Evolutionary conservation across 2,797 vertebrate genomes (phyloP).

Genomic region (Cottoperca gobio): DNA sequence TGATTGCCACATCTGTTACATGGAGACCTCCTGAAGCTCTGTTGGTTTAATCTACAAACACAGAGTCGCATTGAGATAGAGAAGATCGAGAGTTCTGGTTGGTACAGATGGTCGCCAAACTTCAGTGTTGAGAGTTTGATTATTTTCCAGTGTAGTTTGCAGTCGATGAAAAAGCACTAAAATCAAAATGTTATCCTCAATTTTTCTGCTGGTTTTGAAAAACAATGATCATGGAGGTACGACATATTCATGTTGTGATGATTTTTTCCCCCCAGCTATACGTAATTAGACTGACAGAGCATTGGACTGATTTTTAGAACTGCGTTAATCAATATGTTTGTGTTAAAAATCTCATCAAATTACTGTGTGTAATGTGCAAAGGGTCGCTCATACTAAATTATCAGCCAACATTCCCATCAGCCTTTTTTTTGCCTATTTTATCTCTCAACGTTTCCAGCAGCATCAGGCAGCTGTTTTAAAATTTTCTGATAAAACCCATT

Average conservation of each 20-base stretch:
- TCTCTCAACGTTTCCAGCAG: no score
- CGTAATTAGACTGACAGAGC: no score
- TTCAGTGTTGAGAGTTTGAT: not conserved
- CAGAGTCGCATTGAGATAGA: not conserved
- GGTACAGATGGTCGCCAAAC: not conserved
- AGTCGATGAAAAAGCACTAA: not conserved
- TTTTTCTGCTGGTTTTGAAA: no score
- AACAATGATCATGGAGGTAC: not conserved
- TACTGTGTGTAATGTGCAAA: no score
- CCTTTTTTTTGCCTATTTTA: no score
- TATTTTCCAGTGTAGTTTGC: not conserved
- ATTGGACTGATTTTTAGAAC: no score
- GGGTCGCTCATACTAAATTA: no score
- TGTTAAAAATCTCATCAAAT: no score
- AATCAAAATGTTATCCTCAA: not conserved
- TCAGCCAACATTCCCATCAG: no score
- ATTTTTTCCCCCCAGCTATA: not conserved
- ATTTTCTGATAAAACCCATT: no score
- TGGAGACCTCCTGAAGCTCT: constrained; percentile 19
- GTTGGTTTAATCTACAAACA: constrained; percentile 6
- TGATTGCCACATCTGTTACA: constrained; percentile 35
- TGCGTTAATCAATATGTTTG: no score
- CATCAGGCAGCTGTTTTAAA: no score
- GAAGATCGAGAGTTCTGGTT: not conserved
- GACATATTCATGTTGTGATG: not conserved